A percentile compares a stretch with the other conserved stretches of the same genome.
phyloP scores from a whole-genome alignment of 2,113 vertebrate genomes.

The Maccullochella peelii region DNA sequence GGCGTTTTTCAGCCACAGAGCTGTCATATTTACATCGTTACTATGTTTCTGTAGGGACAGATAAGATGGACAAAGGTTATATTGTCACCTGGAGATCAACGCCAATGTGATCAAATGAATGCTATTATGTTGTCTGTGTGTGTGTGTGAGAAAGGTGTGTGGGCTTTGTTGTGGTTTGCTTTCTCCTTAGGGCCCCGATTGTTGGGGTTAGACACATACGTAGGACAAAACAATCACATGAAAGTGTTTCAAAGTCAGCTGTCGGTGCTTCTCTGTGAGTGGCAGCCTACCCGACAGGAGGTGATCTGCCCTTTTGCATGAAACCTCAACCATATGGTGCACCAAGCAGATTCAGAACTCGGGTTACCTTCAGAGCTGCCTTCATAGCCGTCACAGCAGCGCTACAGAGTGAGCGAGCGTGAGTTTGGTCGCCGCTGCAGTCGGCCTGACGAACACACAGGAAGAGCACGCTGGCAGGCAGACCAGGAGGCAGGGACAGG shows the following conservation, averaged over 20 bases:
- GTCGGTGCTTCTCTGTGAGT: background rate
- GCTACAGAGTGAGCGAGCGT: conserved; percentile 72
- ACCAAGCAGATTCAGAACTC: background rate
- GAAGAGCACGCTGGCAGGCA: conserved; percentile 84
- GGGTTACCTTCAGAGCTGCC: conserved; percentile 84
- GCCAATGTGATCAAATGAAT: background rate
- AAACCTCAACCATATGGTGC: conserved; percentile 44
- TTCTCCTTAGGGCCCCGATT: background rate
- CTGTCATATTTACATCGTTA: conserved; percentile 73
- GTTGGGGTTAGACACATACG: conserved; percentile 9
- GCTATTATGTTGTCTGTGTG: background rate
- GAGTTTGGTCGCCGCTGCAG: conserved; percentile 65
- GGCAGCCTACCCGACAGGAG: conserved; percentile 21
- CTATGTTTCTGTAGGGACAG: conserved; percentile 79
- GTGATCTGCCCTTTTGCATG: conserved; percentile 31
- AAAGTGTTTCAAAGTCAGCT: conserved; percentile 46
- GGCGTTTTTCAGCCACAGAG: conserved; percentile 85
- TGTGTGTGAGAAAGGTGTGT: background rate
- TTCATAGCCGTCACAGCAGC: conserved; percentile 79
- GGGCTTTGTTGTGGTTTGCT: conserved; percentile 14
- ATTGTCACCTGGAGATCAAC: background rate
- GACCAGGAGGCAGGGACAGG: conserved; percentile 75
- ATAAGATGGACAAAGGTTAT: background rate
- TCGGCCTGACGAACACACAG: conserved; percentile 84
- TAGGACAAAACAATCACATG: background rate